A percentile compares a stretch with the other conserved stretches of the same genome.
These are phyloP conservation scores for Brenthis ino DNA, from an alignment of 2,888 invertebrate species.

Conservation along the genomic window DNA sequence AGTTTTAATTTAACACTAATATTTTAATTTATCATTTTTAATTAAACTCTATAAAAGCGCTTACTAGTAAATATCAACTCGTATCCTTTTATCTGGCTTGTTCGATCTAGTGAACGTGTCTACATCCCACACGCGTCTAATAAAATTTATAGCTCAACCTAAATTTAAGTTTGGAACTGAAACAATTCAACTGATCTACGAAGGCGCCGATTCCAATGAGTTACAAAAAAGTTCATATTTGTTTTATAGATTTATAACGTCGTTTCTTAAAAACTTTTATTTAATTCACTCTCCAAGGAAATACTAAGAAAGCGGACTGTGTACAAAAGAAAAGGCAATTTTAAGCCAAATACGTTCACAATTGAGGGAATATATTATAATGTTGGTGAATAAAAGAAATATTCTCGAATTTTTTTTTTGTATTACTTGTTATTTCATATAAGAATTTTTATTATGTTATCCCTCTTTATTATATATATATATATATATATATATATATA, in stretches of 20 bases:
- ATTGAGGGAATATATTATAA: too few relatives aligned
- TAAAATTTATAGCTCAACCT: slow-evolving; percentile 55
- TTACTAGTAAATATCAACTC: not conserved
- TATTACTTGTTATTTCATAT: too few relatives aligned
- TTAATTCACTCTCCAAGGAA: not conserved
- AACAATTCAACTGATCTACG: slow-evolving; percentile 51
- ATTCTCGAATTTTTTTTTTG: too few relatives aligned
- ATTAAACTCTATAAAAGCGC: not conserved
- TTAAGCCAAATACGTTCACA: too few relatives aligned
- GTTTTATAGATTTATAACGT: slow-evolving; percentile 35
- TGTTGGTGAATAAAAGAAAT: too few relatives aligned
- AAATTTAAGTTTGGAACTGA: slow-evolving; percentile 52
- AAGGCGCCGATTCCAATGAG: slow-evolving; percentile 42
- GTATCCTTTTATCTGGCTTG: slow-evolving; percentile 7
- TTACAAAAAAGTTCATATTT: slow-evolving; percentile 39
- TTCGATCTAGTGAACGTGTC: slow-evolving; percentile 18
- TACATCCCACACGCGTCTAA: slow-evolving; percentile 45
- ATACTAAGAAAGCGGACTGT: not conserved
- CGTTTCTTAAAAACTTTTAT: slow-evolving; percentile 7
- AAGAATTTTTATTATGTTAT: too few relatives aligned
- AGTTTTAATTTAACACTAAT: too few relatives aligned
- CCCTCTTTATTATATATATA: too few relatives aligned
- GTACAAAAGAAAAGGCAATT: not conserved
- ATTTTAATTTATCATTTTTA: too few relatives aligned
- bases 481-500: too few relatives aligned